These are phyloP conservation scores for Bambusicola thoracicus DNA, from an alignment of 2,113 vertebrate species.

Conservation along the genomic window DNA sequence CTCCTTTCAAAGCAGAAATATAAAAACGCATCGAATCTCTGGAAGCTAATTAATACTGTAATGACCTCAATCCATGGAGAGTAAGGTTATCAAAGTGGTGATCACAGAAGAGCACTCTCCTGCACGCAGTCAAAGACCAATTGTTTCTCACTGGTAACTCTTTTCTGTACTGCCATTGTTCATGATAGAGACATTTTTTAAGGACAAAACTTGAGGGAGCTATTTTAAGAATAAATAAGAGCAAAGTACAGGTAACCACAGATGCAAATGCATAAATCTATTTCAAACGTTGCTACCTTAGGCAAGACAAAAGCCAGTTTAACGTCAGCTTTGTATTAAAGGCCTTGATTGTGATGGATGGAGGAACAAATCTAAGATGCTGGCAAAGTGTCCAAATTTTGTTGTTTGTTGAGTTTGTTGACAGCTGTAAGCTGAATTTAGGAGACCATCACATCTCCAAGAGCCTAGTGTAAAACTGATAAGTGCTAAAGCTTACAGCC, in stretches of 20 bases:
- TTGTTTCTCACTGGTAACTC: slow-evolving; percentile 18
- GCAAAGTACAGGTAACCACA: neutral
- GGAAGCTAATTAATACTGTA: slow-evolving; percentile 43
- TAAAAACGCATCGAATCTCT: slow-evolving; percentile 39
- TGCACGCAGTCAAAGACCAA: neutral
- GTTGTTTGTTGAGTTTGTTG: neutral
- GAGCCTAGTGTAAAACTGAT: neutral
- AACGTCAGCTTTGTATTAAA: neutral
- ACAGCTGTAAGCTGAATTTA: neutral
- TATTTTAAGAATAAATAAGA: neutral
- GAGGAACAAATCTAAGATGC: neutral
- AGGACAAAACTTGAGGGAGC: neutral
- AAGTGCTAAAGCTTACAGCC: neutral
- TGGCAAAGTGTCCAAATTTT: neutral
- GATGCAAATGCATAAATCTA: neutral
- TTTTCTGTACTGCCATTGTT: neutral
- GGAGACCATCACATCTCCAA: neutral
- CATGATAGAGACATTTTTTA: neutral
- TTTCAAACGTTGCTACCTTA: neutral
- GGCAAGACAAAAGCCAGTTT: neutral
- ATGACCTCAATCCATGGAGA: neutral
- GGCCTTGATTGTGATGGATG: neutral
- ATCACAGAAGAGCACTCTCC: neutral
- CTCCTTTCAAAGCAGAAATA: slow-evolving; percentile 16
- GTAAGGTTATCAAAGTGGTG: slow-evolving; percentile 25